Percentiles rank a stretch among this genome's conserved stretches.
phyloP scores from a whole-genome alignment of 2,797 vertebrate species.

The Poeciliopsis gracilis region DNA sequence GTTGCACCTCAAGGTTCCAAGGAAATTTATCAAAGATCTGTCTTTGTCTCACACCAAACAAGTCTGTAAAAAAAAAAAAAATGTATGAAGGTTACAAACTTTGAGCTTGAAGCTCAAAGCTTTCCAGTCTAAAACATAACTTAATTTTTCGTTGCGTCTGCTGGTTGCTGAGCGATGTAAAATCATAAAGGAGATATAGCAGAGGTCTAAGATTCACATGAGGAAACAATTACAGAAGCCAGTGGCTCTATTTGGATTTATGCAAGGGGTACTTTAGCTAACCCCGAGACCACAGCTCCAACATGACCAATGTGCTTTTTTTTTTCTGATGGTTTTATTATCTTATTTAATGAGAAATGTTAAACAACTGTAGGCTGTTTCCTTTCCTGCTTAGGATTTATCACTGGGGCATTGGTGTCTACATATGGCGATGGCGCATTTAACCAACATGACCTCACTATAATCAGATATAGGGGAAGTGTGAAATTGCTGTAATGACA shows the following conservation, averaged over 20 bases:
- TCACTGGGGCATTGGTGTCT: neutral
- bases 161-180: neutral
- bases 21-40: neutral
- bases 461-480: neutral
- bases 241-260: neutral
- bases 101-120: neutral
- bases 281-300: neutral
- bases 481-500: conserved; percentile 1
- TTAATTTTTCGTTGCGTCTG: neutral
- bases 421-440: neutral
- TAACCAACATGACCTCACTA: neutral
- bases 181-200: neutral
- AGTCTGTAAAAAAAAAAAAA: too few species aligned
- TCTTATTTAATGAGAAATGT: neutral
- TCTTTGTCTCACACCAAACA: too few species aligned
- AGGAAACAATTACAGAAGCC: neutral
- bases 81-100: too few species aligned
- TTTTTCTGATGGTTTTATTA: neutral
- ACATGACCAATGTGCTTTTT: neutral
- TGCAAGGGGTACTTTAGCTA: neutral
- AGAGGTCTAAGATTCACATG: neutral
- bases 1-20: neutral
- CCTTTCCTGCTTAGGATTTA: neutral
- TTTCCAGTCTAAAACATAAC: neutral
- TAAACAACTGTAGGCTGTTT: neutral